Conservation (phyloP, 2,113 vertebrate genomes). For the Mesocricetus auratus region DNA sequence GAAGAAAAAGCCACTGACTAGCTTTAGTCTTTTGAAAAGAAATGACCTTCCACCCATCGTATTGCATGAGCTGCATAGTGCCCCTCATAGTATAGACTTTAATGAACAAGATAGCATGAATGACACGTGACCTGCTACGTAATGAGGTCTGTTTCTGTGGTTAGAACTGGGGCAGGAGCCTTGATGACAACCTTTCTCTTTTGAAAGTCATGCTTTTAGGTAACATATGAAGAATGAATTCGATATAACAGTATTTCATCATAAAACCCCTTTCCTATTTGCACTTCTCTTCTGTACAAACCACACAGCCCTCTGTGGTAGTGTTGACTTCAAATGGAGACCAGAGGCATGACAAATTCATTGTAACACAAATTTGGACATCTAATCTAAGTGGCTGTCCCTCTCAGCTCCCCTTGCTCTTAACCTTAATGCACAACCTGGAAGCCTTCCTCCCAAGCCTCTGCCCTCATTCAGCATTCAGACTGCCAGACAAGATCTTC, state of each 20-base stretch:
- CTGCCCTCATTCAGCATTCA: not conserved
- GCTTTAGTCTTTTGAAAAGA: slow-evolving; percentile 36
- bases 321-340: not conserved
- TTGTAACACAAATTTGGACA: not conserved
- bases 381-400: not conserved
- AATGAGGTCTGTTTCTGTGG: not conserved
- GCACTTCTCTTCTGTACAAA: not conserved
- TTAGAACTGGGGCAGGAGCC: too few relatives aligned
- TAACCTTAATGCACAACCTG: not conserved
- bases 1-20: slow-evolving; percentile 44
- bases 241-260: not conserved
- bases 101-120: not conserved
- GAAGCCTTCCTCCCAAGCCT: not conserved
- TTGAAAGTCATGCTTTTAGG: not conserved
- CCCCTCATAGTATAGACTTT: not conserved
- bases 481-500: not conserved
- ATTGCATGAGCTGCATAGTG: not conserved
- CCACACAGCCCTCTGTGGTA: not conserved
- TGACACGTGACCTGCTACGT: not conserved
- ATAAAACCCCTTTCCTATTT: not conserved
- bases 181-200: not conserved
- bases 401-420: not conserved
- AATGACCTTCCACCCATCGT: not conserved
- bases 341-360: not conserved
- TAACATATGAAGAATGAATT: not conserved